Evolutionary conservation across 2,888 invertebrate genomes (phyloP).

Genomic region (Doris montereyensis): DNA sequence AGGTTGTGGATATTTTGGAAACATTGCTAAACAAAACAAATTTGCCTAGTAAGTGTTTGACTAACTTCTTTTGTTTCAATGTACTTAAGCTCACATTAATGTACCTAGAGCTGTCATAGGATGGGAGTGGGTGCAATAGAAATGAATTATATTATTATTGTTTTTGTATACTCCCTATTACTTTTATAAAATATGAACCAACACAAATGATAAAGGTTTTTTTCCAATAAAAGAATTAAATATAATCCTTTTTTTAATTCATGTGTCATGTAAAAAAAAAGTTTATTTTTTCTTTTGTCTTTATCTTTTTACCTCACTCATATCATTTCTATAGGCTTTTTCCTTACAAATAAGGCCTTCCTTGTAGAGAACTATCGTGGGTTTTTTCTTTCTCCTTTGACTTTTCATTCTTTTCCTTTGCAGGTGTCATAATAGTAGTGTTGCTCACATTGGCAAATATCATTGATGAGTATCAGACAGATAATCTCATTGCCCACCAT

Average conservation of each 20-base stretch:
- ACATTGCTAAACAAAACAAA: slow-evolving; percentile 42
- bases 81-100: background rate
- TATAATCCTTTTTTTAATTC: no score
- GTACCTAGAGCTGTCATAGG: background rate
- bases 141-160: background rate
- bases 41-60: slow-evolving; percentile 32
- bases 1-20: slow-evolving; percentile 36
- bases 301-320: no score
- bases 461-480: slow-evolving; percentile 55
- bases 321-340: no score
- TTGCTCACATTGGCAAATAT: slow-evolving; percentile 57
- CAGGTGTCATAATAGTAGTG: slow-evolving; percentile 58
- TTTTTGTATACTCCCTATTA: background rate
- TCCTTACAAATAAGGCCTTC: no score
- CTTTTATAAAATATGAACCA: background rate
- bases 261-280: no score
- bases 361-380: no score
- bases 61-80: background rate
- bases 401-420: slow-evolving; percentile 18
- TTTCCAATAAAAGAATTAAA: no score
- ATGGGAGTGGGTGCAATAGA: no score
- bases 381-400: no score
- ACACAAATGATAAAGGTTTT: background rate
- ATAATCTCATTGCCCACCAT: slow-evolving; percentile 52
- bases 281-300: background rate